phyloP scores from a whole-genome alignment of 2,113 vertebrate species.

The Cinclus cinclus region DNA sequence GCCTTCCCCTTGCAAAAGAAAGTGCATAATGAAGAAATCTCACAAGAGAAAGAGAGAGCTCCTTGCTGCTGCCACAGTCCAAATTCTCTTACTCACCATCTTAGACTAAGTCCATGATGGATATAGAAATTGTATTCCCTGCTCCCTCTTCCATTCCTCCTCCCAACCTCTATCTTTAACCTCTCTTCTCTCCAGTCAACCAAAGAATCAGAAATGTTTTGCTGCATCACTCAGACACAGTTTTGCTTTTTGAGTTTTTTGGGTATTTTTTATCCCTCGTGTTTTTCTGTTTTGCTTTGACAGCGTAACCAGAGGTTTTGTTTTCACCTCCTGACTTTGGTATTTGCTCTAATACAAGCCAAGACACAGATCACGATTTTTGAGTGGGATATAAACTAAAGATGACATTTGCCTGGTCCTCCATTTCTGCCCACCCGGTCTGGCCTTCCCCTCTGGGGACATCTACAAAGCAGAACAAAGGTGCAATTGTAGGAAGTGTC shows the following conservation, averaged over 20 bases:
- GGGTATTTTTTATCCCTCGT: fast-evolving
- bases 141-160: not conserved
- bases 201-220: not conserved
- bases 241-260: not conserved
- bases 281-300: not conserved
- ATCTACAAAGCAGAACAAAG: not conserved
- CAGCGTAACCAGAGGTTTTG: not conserved
- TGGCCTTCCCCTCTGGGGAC: not conserved
- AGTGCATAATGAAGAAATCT: not conserved
- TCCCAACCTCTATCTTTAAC: not conserved
- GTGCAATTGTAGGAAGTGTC: not conserved
- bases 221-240: not conserved
- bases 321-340: not conserved
- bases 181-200: not conserved
- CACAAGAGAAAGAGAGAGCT: not conserved
- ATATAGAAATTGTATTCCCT: not conserved
- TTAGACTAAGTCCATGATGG: not conserved
- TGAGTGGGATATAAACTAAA: not conserved
- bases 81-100: not conserved
- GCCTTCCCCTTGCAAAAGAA: not conserved
- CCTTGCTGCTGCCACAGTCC: not conserved
- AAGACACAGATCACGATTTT: not conserved
- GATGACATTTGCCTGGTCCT: not conserved
- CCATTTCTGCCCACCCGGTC: not conserved
- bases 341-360: not conserved